These are phyloP conservation scores for Drosophila gunungcola DNA, from an alignment of 1,140 invertebrate species.

Conservation along the genomic window DNA sequence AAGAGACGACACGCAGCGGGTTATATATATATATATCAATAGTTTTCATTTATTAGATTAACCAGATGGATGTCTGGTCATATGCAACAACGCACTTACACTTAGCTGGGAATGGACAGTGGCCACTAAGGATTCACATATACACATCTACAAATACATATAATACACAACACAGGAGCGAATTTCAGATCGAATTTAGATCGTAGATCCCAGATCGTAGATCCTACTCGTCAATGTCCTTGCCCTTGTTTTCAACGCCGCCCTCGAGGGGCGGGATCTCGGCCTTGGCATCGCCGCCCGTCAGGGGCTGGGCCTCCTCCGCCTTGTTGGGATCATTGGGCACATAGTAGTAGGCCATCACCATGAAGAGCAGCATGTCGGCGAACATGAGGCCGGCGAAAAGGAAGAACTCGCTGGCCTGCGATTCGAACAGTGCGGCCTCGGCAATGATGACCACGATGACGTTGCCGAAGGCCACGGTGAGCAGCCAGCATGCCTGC, in stretches of 20 bases:
- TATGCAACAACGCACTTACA: constrained; percentile 63
- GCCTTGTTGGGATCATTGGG: constrained; percentile 66
- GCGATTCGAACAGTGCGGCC: constrained; percentile 74
- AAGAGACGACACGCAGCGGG: background rate
- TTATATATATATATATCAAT: constrained; percentile 13
- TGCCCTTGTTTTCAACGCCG: constrained; percentile 70
- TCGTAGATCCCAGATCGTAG: background rate
- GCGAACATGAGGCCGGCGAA: constrained; percentile 94
- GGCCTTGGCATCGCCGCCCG: constrained; percentile 17
- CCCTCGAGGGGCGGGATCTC: constrained; percentile 39
- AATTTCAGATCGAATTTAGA: constrained; percentile 1
- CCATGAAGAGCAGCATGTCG: constrained; percentile 92
- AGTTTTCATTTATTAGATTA: constrained; percentile 52
- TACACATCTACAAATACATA: constrained; percentile 44
- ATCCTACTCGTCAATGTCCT: constrained; percentile 34
- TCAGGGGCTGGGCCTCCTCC: constrained; percentile 57
- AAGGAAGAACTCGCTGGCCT: constrained; percentile 92
- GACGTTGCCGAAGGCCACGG: constrained; percentile 95
- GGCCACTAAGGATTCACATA: constrained; percentile 27
- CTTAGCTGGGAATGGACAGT: constrained; percentile 56
- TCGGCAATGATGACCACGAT: constrained; percentile 89
- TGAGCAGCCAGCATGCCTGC: constrained; percentile 95
- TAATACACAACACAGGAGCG: constrained; percentile 59
- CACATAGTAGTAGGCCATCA: constrained; percentile 90
- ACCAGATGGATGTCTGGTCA: constrained; percentile 54